Percentiles rank a stretch among this genome's conserved stretches.
Evolutionary conservation across 2,113 vertebrate species (phyloP).

Genomic region (Gadus chalcogrammus): DNA sequence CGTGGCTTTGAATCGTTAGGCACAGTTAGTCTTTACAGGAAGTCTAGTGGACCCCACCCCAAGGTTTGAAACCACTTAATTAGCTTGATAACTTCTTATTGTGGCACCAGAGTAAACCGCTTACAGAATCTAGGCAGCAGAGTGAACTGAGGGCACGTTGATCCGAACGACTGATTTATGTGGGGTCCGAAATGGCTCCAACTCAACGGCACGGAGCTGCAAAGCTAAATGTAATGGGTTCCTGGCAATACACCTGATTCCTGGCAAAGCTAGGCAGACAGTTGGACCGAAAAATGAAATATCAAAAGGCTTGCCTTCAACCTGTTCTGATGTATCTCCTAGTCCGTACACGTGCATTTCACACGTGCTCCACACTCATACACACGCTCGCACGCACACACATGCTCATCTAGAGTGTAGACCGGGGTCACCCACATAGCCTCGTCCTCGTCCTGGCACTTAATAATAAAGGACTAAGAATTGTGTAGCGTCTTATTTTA

Average conservation of each 20-base stretch:
- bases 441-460: no score
- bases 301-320: conserved; percentile 16
- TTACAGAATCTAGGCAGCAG: neutral
- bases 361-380: conserved; percentile 8
- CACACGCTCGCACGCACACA: conserved; percentile 1
- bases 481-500: no score
- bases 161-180: no score
- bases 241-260: neutral
- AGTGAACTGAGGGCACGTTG: no score
- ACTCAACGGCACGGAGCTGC: no score
- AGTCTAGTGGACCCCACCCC: neutral
- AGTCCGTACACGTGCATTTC: conserved; percentile 46
- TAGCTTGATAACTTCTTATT: conserved; percentile 12
- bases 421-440: conserved; percentile 22
- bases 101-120: neutral
- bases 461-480: no score
- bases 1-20: no score
- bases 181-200: no score
- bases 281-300: no score
- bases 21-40: conserved; percentile 5
- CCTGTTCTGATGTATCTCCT: conserved; percentile 31
- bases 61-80: no score
- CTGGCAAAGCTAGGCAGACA: no score
- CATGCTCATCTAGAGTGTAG: conserved; percentile 18
- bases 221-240: neutral